Conservation (phyloP, 1,140 invertebrate species). For the Ostrea denselamellosa region DNA sequence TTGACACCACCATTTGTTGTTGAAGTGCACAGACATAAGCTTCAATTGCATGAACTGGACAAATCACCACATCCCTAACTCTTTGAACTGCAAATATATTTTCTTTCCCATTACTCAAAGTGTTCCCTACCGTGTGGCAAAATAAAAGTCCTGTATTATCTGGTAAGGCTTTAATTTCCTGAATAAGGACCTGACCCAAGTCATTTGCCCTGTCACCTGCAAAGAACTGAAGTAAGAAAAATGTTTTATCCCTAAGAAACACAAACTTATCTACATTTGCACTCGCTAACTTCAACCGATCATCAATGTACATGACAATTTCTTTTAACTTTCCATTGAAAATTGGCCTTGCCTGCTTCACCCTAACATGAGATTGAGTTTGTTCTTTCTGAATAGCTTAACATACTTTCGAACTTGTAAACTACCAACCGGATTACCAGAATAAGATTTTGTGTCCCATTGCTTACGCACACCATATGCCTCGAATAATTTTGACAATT, state of each 20-base stretch:
- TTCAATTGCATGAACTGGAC: too few relatives aligned
- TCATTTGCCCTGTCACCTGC: slow-evolving; percentile 54
- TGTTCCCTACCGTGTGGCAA: slow-evolving; percentile 58
- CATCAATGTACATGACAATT: slow-evolving; percentile 27
- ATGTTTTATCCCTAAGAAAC: slow-evolving; percentile 50
- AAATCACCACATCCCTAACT: too few relatives aligned
- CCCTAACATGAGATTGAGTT: slow-evolving; percentile 46
- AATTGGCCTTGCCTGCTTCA: slow-evolving; percentile 48
- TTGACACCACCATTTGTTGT: too few relatives aligned
- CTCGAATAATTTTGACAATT: slow-evolving; percentile 8
- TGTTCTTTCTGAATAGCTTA: slow-evolving; percentile 49
- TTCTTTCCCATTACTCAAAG: slow-evolving; percentile 37
- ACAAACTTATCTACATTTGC: slow-evolving; percentile 44
- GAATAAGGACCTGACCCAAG: slow-evolving; percentile 42
- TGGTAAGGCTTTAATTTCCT: slow-evolving; percentile 47
- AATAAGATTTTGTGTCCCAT: neutral
- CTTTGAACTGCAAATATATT: slow-evolving; percentile 13
- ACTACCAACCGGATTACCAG: slow-evolving; percentile 47
- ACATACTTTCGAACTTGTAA: slow-evolving; percentile 41
- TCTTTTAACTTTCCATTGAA: slow-evolving; percentile 44
- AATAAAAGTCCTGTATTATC: slow-evolving; percentile 50
- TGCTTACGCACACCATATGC: neutral
- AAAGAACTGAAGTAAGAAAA: slow-evolving; percentile 53
- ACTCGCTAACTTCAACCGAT: neutral
- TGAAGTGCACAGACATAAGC: too few relatives aligned